Evolutionary conservation across 2,113 vertebrate species (phyloP).

Genomic region (Vombatus ursinus): DNA sequence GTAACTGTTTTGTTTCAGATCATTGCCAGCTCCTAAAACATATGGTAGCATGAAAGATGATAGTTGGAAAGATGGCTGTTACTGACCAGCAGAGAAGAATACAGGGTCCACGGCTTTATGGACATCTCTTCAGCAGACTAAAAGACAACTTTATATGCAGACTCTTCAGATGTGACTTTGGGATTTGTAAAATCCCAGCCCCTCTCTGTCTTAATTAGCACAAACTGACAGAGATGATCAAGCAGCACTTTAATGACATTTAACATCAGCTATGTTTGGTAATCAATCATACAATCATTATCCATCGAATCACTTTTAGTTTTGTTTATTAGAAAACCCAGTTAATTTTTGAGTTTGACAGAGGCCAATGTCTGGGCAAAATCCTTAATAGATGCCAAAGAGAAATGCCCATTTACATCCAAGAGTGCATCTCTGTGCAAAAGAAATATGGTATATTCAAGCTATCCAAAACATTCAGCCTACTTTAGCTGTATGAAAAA

Average conservation of each 20-base stretch:
- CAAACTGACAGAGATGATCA: constrained; percentile 88
- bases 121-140: constrained; percentile 81
- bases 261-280: constrained; percentile 87
- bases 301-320: constrained; percentile 79
- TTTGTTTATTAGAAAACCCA: constrained; percentile 80
- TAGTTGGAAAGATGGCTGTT: constrained; percentile 98
- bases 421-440: constrained; percentile 68
- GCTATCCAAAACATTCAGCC: constrained; percentile 74
- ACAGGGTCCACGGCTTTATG: constrained; percentile 79
- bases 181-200: constrained; percentile 84
- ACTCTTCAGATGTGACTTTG: constrained; percentile 84
- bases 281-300: constrained; percentile 86
- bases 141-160: constrained; percentile 82
- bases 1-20: constrained; percentile 85
- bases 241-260: constrained; percentile 97
- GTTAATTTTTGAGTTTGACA: constrained; percentile 81
- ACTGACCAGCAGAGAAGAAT: constrained; percentile 85
- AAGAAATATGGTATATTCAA: constrained; percentile 65
- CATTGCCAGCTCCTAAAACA: constrained; percentile 92
- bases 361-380: constrained; percentile 83
- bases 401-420: constrained; percentile 86
- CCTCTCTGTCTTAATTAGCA: constrained; percentile 88
- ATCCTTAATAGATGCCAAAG: constrained; percentile 92
- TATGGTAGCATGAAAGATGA: constrained; percentile 92
- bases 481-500: constrained; percentile 71